A percentile compares a stretch with the other conserved stretches of the same genome.
Conservation (phyloP, 2,888 invertebrate genomes). For the Nemoura dubitans region DNA sequence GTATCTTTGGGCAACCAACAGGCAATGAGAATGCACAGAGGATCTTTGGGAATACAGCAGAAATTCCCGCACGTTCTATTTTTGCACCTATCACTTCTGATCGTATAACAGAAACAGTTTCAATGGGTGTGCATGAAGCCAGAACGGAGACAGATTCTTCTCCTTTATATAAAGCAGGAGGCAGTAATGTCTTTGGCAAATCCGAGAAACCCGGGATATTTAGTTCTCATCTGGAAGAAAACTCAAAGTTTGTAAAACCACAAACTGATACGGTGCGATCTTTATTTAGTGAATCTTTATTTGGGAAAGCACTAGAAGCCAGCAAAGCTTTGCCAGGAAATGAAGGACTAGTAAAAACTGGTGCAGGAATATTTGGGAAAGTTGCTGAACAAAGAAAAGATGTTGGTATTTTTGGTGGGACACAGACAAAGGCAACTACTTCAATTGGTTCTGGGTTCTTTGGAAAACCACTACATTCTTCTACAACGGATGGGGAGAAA, state of each 20-base stretch:
- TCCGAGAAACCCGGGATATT: neutral
- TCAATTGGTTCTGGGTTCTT: neutral
- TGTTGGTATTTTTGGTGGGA: neutral
- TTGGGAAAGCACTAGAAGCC: neutral
- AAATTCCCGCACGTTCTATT: neutral
- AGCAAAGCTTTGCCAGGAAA: too few relatives aligned
- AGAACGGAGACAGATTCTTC: neutral
- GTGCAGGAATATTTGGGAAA: neutral
- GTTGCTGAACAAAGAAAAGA: neutral
- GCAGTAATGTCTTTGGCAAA: neutral
- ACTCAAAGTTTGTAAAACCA: neutral
- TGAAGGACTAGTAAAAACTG: neutral
- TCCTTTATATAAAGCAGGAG: neutral
- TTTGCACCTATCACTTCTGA: too few relatives aligned
- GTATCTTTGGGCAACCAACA: conserved; percentile 1
- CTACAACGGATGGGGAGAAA: neutral
- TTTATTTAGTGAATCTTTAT: neutral
- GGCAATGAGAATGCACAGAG: neutral
- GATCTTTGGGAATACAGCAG: neutral
- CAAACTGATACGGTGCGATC: neutral
- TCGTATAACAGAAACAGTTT: neutral
- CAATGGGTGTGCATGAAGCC: neutral
- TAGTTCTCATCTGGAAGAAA: neutral
- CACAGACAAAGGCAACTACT: neutral
- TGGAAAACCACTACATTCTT: neutral